Evolutionary conservation across 2,888 invertebrate genomes (phyloP), one percentile per base, ranked within the genome.

Genomic region (Lepidocyrtinus sp.): DNA sequence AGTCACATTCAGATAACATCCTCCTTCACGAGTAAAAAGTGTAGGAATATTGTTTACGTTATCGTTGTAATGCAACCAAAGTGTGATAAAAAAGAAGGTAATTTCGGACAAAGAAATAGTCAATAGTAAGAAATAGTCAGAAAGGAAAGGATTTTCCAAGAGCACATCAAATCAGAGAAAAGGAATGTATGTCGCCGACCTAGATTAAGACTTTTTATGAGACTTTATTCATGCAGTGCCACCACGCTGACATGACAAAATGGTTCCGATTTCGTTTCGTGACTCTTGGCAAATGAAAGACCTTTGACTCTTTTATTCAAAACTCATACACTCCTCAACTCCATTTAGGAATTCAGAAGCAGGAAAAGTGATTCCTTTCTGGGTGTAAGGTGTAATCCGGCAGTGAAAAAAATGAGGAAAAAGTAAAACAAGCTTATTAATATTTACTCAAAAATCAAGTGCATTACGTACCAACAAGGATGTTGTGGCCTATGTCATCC

Each of bases 111-210:
- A n/a, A n/a, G n/a, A n/a, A n/a, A n/a, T n/a, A n/a, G n/a, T n/a
- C n/a, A n/a, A n/a, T n/a, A n/a, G n/a, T n/a, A n/a, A n/a, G n/a
- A n/a, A n/a, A n/a, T n/a, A n/a, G n/a, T n/a, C 5, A 50, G 15
- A 50, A 50, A 36, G 5, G 36, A 36, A n/a, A 5, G 36, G 5
- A 36, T 36, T 50, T 50, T 50, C 50, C 17, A 17, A 50, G 2
- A 50, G n/a, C n/a, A n/a, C 5, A n/a, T 50, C 17, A 50, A 50
- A 50, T 50, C 50, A 50, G 50, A 50, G 46, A 55, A 59, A 68
- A 62, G n/a, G 50, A 46, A 75, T 76, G 70, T 76, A 25, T 76
- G 77, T 64, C 77, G 36, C 24, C 71, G 77, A 77, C 77, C 77
- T 72, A 77, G 77, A 77, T 72, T 27, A 1, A 22, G 24, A 27